Evolutionary conservation across 2,888 invertebrate genomes (phyloP).

Genomic region (Cybosia mesomella): DNA sequence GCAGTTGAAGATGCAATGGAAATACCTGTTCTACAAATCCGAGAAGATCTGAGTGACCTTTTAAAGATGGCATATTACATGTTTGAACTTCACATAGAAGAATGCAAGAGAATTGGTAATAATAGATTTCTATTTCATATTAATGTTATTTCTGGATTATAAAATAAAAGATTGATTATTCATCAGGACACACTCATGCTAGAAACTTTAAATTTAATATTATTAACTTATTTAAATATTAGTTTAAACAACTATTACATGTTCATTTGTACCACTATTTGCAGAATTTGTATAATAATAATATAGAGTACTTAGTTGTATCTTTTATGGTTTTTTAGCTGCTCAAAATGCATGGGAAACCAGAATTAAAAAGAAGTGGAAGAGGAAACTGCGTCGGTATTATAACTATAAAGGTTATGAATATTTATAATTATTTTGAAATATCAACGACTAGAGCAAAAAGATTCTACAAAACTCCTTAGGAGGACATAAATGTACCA

Average conservation of each 20-base stretch:
- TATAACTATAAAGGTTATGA: slow-evolving; percentile 42
- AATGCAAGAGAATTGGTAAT: slow-evolving; percentile 72
- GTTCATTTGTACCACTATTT: too few relatives aligned
- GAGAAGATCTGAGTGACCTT: slow-evolving; percentile 68
- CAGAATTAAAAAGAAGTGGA: slow-evolving; percentile 79
- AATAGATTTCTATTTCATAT: not conserved
- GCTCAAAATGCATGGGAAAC: slow-evolving; percentile 77
- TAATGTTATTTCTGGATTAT: too few relatives aligned
- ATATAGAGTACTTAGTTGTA: not conserved
- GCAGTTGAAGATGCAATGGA: slow-evolving; percentile 80
- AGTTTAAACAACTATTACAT: too few relatives aligned
- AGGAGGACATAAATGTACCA: too few relatives aligned
- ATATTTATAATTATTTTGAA: not conserved
- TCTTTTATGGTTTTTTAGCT: slow-evolving; percentile 58
- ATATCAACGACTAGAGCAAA: not conserved
- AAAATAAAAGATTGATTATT: too few relatives aligned
- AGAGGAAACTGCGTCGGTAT: slow-evolving; percentile 66
- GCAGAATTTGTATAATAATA: not conserved
- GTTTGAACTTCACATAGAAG: slow-evolving; percentile 71
- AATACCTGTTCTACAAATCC: slow-evolving; percentile 72
- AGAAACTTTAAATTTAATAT: too few relatives aligned
- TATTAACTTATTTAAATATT: too few relatives aligned
- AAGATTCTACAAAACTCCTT: too few relatives aligned
- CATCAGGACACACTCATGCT: too few relatives aligned
- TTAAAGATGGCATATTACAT: slow-evolving; percentile 64